A percentile compares a stretch with the other conserved stretches of the same genome.
Evolutionary conservation across 2,888 invertebrate species (phyloP).

Genomic region (Tenthredo notha): DNA sequence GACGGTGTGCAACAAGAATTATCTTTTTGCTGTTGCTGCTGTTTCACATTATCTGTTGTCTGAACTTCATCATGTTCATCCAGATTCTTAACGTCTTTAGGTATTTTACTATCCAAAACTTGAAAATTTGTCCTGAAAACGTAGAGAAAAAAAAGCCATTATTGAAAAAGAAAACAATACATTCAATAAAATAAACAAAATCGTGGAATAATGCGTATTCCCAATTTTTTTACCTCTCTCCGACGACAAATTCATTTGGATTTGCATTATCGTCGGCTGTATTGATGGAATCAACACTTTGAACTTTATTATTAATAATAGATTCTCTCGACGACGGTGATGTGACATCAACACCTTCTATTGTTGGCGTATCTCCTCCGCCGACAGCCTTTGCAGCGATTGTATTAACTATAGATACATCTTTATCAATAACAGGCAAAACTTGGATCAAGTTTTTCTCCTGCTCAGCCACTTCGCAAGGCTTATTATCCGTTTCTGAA

Average conservation of each 20-base stretch:
- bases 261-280: constrained; percentile 68
- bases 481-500: constrained; percentile 60
- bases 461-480: constrained; percentile 56
- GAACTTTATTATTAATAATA: constrained; percentile 61
- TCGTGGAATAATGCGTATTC: constrained; percentile 1
- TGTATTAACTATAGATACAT: constrained; percentile 25
- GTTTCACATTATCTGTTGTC: constrained; percentile 57
- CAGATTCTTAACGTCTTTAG: constrained; percentile 57
- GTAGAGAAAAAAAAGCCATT: neutral
- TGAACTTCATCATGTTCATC: constrained; percentile 59
- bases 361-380: constrained; percentile 48
- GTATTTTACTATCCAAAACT: constrained; percentile 58
- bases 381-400: constrained; percentile 33
- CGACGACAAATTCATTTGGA: constrained; percentile 63
- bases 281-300: constrained; percentile 60
- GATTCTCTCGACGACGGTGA: constrained; percentile 18
- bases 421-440: neutral
- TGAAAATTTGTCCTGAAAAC: constrained; percentile 63
- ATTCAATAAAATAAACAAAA: constrained; percentile 8
- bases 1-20: neutral
- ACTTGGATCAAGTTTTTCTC: neutral
- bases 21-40: neutral
- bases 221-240: constrained; percentile 63
- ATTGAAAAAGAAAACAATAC: no score
- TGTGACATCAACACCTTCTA: neutral